phyloP scores from a whole-genome alignment of 2,888 invertebrate genomes.

The Zaprionus lineosus region DNA sequence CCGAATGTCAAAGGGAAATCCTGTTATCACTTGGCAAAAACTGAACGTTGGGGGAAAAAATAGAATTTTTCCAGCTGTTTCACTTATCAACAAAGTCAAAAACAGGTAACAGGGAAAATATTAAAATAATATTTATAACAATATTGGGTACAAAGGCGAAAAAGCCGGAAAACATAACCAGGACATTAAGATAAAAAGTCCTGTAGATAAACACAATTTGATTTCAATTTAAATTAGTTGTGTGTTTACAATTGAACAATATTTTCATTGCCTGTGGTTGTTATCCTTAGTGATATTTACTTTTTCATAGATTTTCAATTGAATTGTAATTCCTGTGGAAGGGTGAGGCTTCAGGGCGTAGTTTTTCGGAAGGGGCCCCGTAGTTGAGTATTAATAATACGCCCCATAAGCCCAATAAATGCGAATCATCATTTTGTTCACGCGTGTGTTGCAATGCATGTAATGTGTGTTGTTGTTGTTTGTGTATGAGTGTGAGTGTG shows the following conservation, averaged over 20 bases:
- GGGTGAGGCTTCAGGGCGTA: slow-evolving; percentile 37
- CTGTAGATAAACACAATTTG: slow-evolving; percentile 3
- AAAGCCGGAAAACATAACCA: slow-evolving; percentile 13
- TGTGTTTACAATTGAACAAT: not conserved
- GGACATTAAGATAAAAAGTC: slow-evolving; percentile 4
- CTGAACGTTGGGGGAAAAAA: no score
- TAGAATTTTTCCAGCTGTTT: no score
- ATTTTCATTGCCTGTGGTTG: not conserved
- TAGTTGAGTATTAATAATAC: slow-evolving; percentile 69
- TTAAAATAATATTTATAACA: slow-evolving; percentile 24
- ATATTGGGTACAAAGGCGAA: no score
- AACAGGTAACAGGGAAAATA: no score
- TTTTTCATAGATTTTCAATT: slow-evolving; percentile 41
- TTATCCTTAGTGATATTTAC: not conserved
- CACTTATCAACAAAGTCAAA: no score
- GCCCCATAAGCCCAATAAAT: slow-evolving; percentile 75
- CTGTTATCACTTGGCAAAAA: slow-evolving; percentile 1
- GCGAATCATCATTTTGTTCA: slow-evolving; percentile 42
- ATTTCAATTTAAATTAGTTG: slow-evolving; percentile 3
- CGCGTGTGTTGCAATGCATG: no score
- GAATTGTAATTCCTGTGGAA: slow-evolving; percentile 69
- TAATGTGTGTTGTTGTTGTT: slow-evolving; percentile 10
- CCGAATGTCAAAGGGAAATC: no score
- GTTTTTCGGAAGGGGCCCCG: slow-evolving; percentile 30
- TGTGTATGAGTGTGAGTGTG: slow-evolving; percentile 10